Conservation (phyloP, 35 echinoderm and acorn worm species). For the Strongylocentrotus purpuratus region DNA sequence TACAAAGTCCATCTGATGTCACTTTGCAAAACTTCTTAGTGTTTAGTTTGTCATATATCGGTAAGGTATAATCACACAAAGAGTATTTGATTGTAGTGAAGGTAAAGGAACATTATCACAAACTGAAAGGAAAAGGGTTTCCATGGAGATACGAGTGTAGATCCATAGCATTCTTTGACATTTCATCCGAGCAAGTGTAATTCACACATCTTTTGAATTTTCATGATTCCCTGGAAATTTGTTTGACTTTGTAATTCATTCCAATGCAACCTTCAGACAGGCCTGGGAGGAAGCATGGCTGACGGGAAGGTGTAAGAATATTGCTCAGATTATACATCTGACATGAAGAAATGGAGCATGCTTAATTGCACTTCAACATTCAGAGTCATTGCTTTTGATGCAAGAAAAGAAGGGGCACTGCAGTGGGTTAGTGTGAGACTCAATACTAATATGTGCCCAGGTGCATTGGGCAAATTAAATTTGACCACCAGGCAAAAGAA, state of each 20-base stretch:
- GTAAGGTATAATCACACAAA: too few relatives aligned
- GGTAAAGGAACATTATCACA: too few relatives aligned
- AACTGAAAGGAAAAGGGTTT: too few relatives aligned
- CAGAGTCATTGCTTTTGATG: neutral
- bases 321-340: neutral
- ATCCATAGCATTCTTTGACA: neutral
- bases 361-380: neutral
- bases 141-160: too few relatives aligned
- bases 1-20: too few relatives aligned
- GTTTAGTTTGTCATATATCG: too few relatives aligned
- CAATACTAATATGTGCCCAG: too few relatives aligned
- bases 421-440: too few relatives aligned
- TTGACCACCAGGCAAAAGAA: too few relatives aligned
- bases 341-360: neutral
- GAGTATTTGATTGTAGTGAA: too few relatives aligned
- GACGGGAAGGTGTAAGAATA: neutral
- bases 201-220: neutral
- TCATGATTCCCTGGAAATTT: neutral
- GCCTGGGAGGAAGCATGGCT: neutral
- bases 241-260: neutral
- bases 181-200: neutral
- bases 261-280: neutral
- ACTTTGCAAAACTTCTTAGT: too few relatives aligned
- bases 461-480: too few relatives aligned
- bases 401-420: neutral